These are phyloP conservation scores for Eira barbara DNA, from an alignment of 2,113 vertebrate species.

Conservation along the genomic window DNA sequence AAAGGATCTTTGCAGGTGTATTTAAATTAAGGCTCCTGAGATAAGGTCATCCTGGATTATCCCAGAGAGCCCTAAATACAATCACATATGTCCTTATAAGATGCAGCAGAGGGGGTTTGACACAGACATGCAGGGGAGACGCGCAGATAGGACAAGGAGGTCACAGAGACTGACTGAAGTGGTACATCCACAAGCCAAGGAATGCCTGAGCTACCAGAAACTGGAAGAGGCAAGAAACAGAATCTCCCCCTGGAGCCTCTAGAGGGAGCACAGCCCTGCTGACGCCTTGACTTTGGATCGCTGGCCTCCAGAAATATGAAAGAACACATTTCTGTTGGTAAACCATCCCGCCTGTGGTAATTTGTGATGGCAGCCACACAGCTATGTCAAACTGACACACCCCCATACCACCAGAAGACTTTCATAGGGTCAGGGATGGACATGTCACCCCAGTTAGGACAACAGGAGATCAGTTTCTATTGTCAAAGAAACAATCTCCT, in stretches of 20 bases:
- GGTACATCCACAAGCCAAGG: not conserved
- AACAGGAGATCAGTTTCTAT: not conserved
- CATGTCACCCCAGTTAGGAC: not conserved
- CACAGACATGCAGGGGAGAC: not conserved
- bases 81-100: not conserved
- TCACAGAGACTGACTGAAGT: not conserved
- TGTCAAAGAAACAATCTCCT: not conserved
- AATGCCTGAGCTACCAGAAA: not conserved
- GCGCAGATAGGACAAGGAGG: not conserved
- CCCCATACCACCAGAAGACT: not conserved
- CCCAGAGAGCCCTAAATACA: not conserved
- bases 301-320: not conserved
- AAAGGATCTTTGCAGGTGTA: not conserved
- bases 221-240: not conserved
- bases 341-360: not conserved
- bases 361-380: not conserved
- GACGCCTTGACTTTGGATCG: not conserved
- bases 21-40: conserved; percentile 1
- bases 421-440: accelerated
- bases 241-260: not conserved
- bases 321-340: not conserved
- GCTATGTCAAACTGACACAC: no score
- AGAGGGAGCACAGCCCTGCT: not conserved
- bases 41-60: not conserved
- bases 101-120: not conserved